Evolutionary conservation across 2,888 invertebrate species (phyloP).

Genomic region (Chirona hameri): DNA sequence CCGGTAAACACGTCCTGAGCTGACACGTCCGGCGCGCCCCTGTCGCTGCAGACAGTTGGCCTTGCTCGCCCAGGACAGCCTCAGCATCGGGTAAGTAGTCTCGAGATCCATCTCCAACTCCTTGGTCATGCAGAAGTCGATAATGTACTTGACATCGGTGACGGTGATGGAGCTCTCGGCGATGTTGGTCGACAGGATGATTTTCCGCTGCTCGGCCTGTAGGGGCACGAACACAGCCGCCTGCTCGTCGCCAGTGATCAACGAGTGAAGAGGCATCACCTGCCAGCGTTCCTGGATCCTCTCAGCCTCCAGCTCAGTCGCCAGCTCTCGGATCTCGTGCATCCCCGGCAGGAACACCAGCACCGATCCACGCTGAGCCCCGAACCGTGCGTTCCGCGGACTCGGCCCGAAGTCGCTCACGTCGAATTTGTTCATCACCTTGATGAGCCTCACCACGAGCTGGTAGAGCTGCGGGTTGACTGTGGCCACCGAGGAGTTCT

Average conservation of each 20-base stretch:
- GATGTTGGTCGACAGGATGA: conserved; percentile 85
- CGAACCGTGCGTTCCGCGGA: conserved; percentile 35
- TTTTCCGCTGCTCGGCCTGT: conserved; percentile 65
- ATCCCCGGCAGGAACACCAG: conserved; percentile 87
- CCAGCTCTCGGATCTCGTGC: conserved; percentile 60
- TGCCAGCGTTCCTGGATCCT: conserved; percentile 39
- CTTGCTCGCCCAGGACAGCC: conserved; percentile 82
- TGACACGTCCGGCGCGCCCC: conserved; percentile 85
- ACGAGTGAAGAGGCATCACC: conserved; percentile 56
- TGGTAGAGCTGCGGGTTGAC: neutral
- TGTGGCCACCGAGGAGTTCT: neutral
- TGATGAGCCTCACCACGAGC: conserved; percentile 36
- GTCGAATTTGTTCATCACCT: conserved; percentile 3
- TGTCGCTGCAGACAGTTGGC: conserved; percentile 83
- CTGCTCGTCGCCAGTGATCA: conserved; percentile 75
- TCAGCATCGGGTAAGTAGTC: conserved; percentile 74
- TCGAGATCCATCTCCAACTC: conserved; percentile 66
- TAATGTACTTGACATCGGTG: conserved; percentile 81
- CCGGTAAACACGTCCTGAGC: conserved; percentile 77
- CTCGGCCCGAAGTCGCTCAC: conserved; percentile 42
- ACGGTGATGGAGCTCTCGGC: conserved; percentile 91
- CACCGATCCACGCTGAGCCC: conserved; percentile 58
- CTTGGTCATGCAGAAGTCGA: conserved; percentile 92
- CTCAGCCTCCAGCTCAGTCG: neutral
- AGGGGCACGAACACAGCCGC: conserved; percentile 58